Conservation (phyloP, 2,113 vertebrate genomes). For the Podarcis muralis region DNA sequence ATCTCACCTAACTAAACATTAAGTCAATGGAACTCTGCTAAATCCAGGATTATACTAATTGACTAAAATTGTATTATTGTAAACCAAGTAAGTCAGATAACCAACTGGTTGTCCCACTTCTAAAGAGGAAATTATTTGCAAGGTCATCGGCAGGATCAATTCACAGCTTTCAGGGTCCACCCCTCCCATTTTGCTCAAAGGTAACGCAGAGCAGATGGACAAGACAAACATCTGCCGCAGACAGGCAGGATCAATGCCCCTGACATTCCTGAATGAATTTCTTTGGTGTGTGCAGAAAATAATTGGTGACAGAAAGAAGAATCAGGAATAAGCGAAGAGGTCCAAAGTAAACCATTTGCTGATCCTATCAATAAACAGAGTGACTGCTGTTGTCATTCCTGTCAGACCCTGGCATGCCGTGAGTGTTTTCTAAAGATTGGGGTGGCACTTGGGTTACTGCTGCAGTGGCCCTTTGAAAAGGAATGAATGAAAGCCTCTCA, state of each 20-base stretch:
- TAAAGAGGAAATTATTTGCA: constrained; percentile 66
- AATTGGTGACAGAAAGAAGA: constrained; percentile 53
- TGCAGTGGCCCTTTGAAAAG: constrained; percentile 19
- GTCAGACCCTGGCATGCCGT: constrained; percentile 2
- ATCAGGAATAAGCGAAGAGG: constrained; percentile 35
- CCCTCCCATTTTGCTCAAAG: constrained; percentile 63
- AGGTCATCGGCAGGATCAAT: constrained; percentile 74
- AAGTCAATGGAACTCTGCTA: constrained; percentile 71
- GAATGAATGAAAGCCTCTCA: not conserved
- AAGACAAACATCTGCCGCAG: constrained; percentile 71
- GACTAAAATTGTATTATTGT: constrained; percentile 62
- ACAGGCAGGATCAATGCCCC: constrained; percentile 47
- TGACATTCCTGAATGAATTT: constrained; percentile 70
- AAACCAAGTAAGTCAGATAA: constrained; percentile 67
- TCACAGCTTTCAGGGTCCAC: constrained; percentile 52
- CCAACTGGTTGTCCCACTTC: constrained; percentile 57
- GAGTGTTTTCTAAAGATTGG: constrained; percentile 17
- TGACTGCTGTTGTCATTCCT: not conserved
- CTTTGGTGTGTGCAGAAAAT: constrained; percentile 54
- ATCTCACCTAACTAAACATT: constrained; percentile 55
- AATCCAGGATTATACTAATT: constrained; percentile 62
- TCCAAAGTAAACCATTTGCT: constrained; percentile 49
- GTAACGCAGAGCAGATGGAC: constrained; percentile 71
- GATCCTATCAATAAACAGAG: constrained; percentile 8
- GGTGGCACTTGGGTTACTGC: constrained; percentile 13